Percentiles rank a stretch among this genome's conserved stretches.
Evolutionary conservation across 2,113 vertebrate species (phyloP).

Genomic region (Illadopsis cleaveri): DNA sequence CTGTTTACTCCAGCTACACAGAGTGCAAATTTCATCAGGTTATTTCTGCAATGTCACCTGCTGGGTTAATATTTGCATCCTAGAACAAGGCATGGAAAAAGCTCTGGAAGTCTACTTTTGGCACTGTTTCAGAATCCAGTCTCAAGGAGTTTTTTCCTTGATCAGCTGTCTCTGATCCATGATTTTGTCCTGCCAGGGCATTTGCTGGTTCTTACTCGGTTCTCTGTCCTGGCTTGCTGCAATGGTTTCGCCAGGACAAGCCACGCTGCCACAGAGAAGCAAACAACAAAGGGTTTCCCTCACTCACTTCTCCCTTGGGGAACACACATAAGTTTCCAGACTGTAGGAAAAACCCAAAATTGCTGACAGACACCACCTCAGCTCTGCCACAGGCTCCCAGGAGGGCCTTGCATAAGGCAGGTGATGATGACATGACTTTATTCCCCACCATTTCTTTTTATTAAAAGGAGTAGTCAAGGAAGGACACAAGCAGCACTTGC

Average conservation of each 20-base stretch:
- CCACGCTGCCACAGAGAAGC: background rate
- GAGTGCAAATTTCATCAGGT: background rate
- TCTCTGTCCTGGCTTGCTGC: background rate
- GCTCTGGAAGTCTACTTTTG: background rate
- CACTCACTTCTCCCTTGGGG: background rate
- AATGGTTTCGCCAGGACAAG: background rate
- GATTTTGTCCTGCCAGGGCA: background rate
- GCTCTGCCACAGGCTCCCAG: background rate
- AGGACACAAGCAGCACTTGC: background rate
- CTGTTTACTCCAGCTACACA: background rate
- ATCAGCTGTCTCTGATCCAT: background rate
- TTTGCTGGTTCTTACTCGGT: background rate
- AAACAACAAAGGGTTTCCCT: conserved; percentile 19
- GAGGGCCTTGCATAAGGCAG: background rate
- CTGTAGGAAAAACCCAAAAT: background rate
- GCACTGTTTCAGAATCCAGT: background rate
- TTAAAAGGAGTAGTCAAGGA: background rate
- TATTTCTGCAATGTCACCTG: background rate
- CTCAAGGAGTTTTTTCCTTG: background rate
- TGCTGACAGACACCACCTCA: background rate
- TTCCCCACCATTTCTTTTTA: background rate
- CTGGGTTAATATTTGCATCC: background rate
- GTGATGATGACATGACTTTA: background rate
- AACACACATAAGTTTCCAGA: background rate
- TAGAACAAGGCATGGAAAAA: background rate